Evolutionary conservation across 2,888 invertebrate genomes (phyloP).

Genomic region (Thereva unica): DNA sequence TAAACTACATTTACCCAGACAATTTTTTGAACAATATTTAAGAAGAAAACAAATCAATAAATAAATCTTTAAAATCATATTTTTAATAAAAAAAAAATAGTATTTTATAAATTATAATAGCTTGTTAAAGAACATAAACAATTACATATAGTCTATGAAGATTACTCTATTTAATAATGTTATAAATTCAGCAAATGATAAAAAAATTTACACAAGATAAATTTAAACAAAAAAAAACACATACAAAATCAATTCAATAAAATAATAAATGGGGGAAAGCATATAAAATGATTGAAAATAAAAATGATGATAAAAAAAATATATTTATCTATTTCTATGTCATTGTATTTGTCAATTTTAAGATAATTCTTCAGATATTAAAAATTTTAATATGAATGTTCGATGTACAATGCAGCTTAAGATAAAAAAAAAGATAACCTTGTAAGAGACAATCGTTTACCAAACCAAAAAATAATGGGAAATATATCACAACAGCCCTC

Average conservation of each 20-base stretch:
- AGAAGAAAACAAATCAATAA: conserved; percentile 11
- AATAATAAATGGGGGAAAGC: too few species aligned
- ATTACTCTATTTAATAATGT: conserved; percentile 19
- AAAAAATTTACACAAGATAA: conserved; percentile 27
- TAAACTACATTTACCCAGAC: conserved; percentile 3
- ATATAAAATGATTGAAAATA: too few species aligned
- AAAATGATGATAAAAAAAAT: not conserved
- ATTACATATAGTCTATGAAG: conserved; percentile 33
- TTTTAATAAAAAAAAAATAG: conserved; percentile 9
- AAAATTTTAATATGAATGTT: conserved; percentile 20
- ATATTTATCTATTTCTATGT: conserved; percentile 28
- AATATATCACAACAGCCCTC: too few species aligned
- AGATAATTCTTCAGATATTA: conserved; percentile 22
- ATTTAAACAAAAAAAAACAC: conserved; percentile 34
- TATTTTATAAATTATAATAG: conserved; percentile 11
- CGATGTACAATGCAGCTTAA: conserved; percentile 23
- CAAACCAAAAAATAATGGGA: not conserved
- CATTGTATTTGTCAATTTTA: conserved; percentile 36
- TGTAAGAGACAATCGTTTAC: conserved; percentile 28
- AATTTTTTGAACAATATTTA: not conserved
- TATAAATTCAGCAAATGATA: conserved; percentile 13
- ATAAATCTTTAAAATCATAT: conserved; percentile 17
- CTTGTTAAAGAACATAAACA: not conserved
- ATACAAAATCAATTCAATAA: conserved; percentile 24
- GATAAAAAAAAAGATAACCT: not conserved